Evolutionary conservation across 2,797 vertebrate genomes (phyloP).

Genomic region (Hydrocynus forskahlii): DNA sequence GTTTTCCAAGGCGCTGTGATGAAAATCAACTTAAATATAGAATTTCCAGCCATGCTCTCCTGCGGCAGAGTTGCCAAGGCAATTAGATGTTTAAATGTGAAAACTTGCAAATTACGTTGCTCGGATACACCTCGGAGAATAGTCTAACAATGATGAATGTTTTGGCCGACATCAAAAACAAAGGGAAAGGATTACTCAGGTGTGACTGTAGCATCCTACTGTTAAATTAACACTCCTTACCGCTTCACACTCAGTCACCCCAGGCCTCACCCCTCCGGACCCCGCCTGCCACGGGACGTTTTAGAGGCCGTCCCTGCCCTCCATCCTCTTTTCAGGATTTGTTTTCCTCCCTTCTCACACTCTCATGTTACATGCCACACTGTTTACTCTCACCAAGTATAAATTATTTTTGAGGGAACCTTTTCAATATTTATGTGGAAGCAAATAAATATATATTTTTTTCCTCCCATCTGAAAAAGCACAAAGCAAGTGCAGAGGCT

Average conservation of each 20-base stretch:
- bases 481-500: constrained; percentile 44
- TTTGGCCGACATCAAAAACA: constrained; percentile 21
- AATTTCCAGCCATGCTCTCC: constrained; percentile 29
- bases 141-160: constrained; percentile 49
- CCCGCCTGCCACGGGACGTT: background rate
- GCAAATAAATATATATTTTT: constrained; percentile 38
- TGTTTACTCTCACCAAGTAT: constrained; percentile 33
- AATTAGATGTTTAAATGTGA: constrained; percentile 48
- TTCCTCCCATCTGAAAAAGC: constrained; percentile 21
- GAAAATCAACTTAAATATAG: constrained; percentile 45
- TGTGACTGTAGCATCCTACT: constrained; percentile 37
- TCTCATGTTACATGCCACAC: constrained; percentile 11
- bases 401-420: constrained; percentile 44
- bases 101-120: constrained; percentile 46
- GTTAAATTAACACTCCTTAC: constrained; percentile 26
- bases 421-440: constrained; percentile 48
- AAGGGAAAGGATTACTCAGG: constrained; percentile 28
- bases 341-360: constrained; percentile 22
- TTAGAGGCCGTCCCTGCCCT: background rate
- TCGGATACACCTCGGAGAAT: constrained; percentile 49
- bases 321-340: constrained; percentile 29
- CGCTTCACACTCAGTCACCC: too few relatives aligned
- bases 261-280: constrained; percentile 3
- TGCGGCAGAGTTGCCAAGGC: constrained; percentile 32
- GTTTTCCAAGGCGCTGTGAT: constrained; percentile 38